Base-by-base conservation (phyloP, 2,888 invertebrate species). In the Agrotis puta region DNA sequence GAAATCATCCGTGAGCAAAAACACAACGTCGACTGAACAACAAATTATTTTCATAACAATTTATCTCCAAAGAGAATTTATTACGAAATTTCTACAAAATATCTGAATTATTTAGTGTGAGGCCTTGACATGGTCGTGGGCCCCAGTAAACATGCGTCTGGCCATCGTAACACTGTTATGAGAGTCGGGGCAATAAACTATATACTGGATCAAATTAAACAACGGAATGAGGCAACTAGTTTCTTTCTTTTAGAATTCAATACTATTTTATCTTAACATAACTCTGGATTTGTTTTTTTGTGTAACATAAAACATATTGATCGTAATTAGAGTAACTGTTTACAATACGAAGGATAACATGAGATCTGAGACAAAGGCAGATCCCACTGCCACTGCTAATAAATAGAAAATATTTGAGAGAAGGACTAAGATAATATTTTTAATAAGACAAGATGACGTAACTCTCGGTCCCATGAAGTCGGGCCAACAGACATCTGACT, bases 1-100 rank as follows among this genome's bases (percentile, higher is more conserved):
- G 74, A 77, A 87, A 79, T 80, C 70, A 87, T 72, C 84, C 85
- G 76, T 87, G 73, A 82, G 81, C 59, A 68, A 79, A 79, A 77
- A 68, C 66, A 70, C 43, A 68, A 45, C 57, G 51, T 39, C 13
- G 50, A 39, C 27, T 24, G 59, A 74, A 72, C 64, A 64, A 75
- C 66, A 76, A 82, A 83, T 67, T 81, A 70, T 81, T 68, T 75
- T 65, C 70, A 70, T 24, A 76, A 67, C 71, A 74, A 70, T 77
- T 71, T 85, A 76, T 82, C 74, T 76, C 72, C 59, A 64, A 73
- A 74, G 84, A 79, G 77, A 83, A 83, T 83, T 85, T 83, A 83
- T 85, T 85, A 71, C 85, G 70, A 84, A 81, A 79, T 77, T 76
- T 81, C 69, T 59, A 82, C 78, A 84, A 66, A 84, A 85, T 78